Percentiles rank a stretch among this genome's conserved stretches.
phyloP scores from a whole-genome alignment of 2,113 vertebrate species.

The Mastomys natalensis region DNA sequence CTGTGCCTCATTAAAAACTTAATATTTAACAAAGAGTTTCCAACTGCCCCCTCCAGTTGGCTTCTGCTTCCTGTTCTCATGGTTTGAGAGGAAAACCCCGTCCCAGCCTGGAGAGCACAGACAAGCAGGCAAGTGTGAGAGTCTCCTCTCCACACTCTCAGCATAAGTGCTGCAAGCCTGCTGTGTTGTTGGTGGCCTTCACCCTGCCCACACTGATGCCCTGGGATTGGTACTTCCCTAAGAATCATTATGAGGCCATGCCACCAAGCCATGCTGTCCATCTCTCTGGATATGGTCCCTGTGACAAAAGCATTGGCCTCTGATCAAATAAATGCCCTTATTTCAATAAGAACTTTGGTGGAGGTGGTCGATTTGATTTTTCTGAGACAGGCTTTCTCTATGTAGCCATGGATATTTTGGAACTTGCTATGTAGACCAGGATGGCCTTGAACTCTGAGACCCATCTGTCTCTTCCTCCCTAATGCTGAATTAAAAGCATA shows the following conservation, averaged over 20 bases:
- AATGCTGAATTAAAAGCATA: background rate
- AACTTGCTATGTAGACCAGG: background rate
- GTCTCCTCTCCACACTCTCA: constrained; percentile 8
- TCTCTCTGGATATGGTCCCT: constrained; percentile 95
- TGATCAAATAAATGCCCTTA: constrained; percentile 93
- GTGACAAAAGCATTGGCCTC: constrained; percentile 92
- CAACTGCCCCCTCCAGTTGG: background rate
- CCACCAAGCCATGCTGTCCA: constrained; percentile 95
- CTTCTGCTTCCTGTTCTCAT: background rate
- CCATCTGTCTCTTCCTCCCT: background rate
- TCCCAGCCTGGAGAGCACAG: background rate
- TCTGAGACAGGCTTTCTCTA: background rate
- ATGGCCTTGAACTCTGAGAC: background rate
- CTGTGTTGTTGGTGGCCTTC: constrained; percentile 93
- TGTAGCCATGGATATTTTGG: background rate
- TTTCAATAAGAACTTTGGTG: constrained; percentile 61
- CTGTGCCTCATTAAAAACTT: background rate
- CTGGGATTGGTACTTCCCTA: constrained; percentile 91
- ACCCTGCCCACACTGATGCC: constrained; percentile 90
- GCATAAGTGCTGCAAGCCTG: constrained; percentile 92
- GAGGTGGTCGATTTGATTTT: constrained; percentile 75
- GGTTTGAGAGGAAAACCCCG: background rate
- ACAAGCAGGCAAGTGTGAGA: background rate
- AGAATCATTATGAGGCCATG: constrained; percentile 90
- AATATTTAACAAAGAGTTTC: background rate